These are phyloP conservation scores for Conger conger DNA, from an alignment of 2,113 vertebrate species.

Conservation along the genomic window DNA sequence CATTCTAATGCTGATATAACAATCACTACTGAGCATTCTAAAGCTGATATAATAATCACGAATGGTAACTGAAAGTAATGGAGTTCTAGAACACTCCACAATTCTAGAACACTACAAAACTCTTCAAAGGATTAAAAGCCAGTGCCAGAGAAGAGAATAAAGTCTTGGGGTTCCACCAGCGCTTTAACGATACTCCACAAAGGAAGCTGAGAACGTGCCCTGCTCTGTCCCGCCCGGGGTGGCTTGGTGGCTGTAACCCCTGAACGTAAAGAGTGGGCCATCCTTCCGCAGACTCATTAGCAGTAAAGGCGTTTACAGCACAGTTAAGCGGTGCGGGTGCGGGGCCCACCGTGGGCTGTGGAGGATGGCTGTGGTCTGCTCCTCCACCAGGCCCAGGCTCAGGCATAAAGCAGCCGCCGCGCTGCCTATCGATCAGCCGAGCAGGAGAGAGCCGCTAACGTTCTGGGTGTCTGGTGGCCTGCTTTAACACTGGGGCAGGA, in stretches of 20 bases:
- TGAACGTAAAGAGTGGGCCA: conserved; percentile 21
- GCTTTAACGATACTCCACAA: neutral
- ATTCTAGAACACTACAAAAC: too few relatives aligned
- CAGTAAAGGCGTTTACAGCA: conserved; percentile 62
- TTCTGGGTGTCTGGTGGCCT: neutral
- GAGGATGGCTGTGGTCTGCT: conserved; percentile 58
- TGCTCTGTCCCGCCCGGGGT: neutral
- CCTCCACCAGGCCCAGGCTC: conserved; percentile 56
- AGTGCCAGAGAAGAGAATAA: neutral
- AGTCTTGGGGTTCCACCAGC: neutral
- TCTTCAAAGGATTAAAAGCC: too few relatives aligned
- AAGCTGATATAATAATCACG: too few relatives aligned
- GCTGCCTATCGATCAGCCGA: conserved; percentile 12
- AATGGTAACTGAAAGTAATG: too few relatives aligned
- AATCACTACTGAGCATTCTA: too few relatives aligned
- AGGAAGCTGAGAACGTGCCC: neutral
- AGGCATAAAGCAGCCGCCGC: conserved; percentile 23
- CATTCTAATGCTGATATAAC: too few relatives aligned
- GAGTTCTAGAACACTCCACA: too few relatives aligned
- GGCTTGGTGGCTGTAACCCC: too few relatives aligned
- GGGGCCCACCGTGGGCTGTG: conserved; percentile 50
- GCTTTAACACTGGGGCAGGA: neutral
- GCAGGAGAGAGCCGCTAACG: conserved; percentile 12
- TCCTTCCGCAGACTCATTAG: conserved; percentile 38
- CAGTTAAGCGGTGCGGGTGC: conserved; percentile 67